These are phyloP conservation scores for Antedon mediterranea DNA, from an alignment of 53 echinoderm and acorn worm genomes.

Conservation along the genomic window DNA sequence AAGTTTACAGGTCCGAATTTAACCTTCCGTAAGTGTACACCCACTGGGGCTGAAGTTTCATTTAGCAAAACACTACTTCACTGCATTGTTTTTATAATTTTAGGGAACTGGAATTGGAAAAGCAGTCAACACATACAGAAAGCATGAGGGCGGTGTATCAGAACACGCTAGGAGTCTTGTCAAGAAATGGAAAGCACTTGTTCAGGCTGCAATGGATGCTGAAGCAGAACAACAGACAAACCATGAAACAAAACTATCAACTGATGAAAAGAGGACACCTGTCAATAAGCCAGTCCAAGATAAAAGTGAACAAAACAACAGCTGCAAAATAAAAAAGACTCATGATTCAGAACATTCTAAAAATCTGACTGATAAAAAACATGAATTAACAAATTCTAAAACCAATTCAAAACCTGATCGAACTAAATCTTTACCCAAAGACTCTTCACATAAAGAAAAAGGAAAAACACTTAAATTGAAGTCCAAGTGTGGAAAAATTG, in stretches of 20 bases:
- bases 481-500: too few species aligned
- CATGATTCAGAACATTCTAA: slow-evolving; percentile 2
- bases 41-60: too few species aligned
- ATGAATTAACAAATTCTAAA: background rate
- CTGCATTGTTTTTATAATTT: background rate
- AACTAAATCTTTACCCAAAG: background rate
- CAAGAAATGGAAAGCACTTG: slow-evolving; percentile 57
- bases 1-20: too few species aligned
- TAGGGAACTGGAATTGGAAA: slow-evolving; percentile 83
- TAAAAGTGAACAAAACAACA: too few species aligned
- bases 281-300: background rate
- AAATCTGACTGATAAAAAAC: slow-evolving; percentile 7
- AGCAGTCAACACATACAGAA: slow-evolving; percentile 59
- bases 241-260: background rate
- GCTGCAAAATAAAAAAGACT: too few species aligned
- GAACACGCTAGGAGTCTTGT: slow-evolving; percentile 43
- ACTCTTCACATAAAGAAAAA: background rate
- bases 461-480: background rate
- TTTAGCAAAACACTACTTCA: too few species aligned
- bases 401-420: background rate
- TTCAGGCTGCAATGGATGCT: slow-evolving; percentile 24
- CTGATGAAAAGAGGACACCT: background rate
- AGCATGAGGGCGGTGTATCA: slow-evolving; percentile 49
- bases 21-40: too few species aligned
- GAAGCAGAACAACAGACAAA: background rate